Evolutionary conservation across 2,888 invertebrate genomes (phyloP).

Genomic region (Drosophila ustulata): DNA sequence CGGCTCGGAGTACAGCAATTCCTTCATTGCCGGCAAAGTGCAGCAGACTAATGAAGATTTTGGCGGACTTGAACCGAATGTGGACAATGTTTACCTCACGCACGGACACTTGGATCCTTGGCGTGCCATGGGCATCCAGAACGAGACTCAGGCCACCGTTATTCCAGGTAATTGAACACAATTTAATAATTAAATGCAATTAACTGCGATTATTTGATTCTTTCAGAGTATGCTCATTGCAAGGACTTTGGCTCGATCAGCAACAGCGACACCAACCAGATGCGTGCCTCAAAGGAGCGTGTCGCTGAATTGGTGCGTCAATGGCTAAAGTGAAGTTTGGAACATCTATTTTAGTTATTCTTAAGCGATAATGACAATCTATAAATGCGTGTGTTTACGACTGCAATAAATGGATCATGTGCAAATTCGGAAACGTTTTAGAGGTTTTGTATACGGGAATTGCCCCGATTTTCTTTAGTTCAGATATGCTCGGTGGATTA

Average conservation of each 20-base stretch:
- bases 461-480: not conserved
- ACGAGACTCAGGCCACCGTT: constrained; percentile 75
- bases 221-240: constrained; percentile 82
- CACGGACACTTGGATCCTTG: constrained; percentile 87
- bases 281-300: constrained; percentile 80
- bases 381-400: constrained; percentile 9
- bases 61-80: constrained; percentile 85
- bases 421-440: not conserved
- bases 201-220: not conserved
- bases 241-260: constrained; percentile 82
- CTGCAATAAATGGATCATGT: constrained; percentile 28
- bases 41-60: constrained; percentile 85
- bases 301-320: constrained; percentile 79
- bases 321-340: constrained; percentile 67
- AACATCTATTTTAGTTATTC: constrained; percentile 1
- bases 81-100: constrained; percentile 86
- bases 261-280: constrained; percentile 68
- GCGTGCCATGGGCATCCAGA: constrained; percentile 85
- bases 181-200: too few relatives aligned
- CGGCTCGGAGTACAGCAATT: constrained; percentile 70
- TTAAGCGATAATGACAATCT: constrained; percentile 14
- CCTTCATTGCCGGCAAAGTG: constrained; percentile 66
- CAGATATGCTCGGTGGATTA: not conserved
- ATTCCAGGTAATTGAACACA: constrained; percentile 70
- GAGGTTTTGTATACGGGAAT: not conserved